A percentile compares a stretch with the other conserved stretches of the same genome.
phyloP scores from a whole-genome alignment of 2,797 vertebrate genomes.

The Anguilla anguilla region DNA sequence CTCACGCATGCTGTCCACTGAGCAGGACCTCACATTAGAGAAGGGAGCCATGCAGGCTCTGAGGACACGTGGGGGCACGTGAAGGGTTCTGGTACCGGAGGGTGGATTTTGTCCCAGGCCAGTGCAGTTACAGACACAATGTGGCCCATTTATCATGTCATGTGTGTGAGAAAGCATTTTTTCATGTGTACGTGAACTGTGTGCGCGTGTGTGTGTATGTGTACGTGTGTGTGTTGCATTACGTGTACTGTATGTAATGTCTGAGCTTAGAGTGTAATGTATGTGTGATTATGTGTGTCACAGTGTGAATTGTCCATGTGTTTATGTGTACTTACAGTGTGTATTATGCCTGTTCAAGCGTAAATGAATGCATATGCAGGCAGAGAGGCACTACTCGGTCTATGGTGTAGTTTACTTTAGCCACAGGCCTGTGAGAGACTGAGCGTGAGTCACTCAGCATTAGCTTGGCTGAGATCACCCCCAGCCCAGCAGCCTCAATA shows the following conservation, averaged over 20 bases:
- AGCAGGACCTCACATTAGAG: background rate
- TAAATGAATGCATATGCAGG: background rate
- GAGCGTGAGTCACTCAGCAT: conserved; percentile 1
- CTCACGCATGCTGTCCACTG: background rate
- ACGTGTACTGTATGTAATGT: background rate
- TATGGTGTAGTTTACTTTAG: conserved; percentile 10
- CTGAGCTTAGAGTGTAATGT: background rate
- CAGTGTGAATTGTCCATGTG: background rate
- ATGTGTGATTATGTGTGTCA: background rate
- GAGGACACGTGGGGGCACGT: background rate
- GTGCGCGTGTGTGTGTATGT: background rate
- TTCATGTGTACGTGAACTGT: background rate
- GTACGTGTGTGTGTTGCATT: background rate
- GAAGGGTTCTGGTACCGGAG: background rate
- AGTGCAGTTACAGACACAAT: background rate
- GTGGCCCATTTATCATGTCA: background rate
- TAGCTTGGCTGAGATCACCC: background rate
- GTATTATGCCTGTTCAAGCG: background rate
- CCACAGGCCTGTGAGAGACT: conserved; percentile 12
- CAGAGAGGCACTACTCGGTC: background rate
- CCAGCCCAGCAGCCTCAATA: background rate
- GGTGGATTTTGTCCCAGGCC: background rate
- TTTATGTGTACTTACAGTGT: background rate
- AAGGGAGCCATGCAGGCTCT: background rate
- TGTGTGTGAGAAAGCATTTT: no score